Conservation (phyloP, 2,113 vertebrate species). For the Xyrauchen texanus region DNA sequence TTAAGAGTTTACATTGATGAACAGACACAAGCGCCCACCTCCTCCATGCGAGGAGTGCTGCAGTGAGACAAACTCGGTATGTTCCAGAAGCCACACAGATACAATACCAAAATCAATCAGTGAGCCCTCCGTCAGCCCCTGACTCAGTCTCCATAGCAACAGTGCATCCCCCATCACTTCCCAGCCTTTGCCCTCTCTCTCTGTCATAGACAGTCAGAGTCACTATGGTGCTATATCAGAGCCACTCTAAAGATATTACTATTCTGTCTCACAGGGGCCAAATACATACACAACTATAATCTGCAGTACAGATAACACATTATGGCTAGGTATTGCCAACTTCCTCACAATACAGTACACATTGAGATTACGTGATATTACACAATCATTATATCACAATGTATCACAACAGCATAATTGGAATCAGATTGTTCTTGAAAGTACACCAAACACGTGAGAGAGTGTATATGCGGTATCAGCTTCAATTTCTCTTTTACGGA, state of each 20-base stretch:
- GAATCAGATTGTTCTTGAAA: too few relatives aligned
- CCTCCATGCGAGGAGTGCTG: slow-evolving; percentile 5
- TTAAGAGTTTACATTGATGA: background rate
- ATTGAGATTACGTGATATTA: too few relatives aligned
- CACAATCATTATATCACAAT: too few relatives aligned
- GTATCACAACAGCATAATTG: background rate
- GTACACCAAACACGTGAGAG: background rate
- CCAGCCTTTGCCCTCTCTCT: background rate
- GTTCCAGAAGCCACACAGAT: slow-evolving; percentile 46
- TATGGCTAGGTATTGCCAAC: background rate
- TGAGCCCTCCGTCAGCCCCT: slow-evolving; percentile 27
- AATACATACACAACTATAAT: slow-evolving; percentile 2
- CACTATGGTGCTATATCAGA: slow-evolving; percentile 6
- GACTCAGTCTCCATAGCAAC: slow-evolving; percentile 53
- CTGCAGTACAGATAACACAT: slow-evolving; percentile 3
- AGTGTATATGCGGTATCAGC: background rate
- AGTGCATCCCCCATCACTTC: slow-evolving; percentile 14
- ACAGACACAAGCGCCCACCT: background rate
- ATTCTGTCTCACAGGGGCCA: background rate
- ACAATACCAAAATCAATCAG: slow-evolving; percentile 49
- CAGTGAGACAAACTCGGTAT: slow-evolving; percentile 34
- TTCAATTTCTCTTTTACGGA: background rate
- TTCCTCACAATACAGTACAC: background rate
- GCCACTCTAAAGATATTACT: slow-evolving; percentile 20
- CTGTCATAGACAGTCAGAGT: slow-evolving; percentile 8